phyloP scores from a whole-genome alignment of 2,888 invertebrate species.

The Fragum whitleyi region DNA sequence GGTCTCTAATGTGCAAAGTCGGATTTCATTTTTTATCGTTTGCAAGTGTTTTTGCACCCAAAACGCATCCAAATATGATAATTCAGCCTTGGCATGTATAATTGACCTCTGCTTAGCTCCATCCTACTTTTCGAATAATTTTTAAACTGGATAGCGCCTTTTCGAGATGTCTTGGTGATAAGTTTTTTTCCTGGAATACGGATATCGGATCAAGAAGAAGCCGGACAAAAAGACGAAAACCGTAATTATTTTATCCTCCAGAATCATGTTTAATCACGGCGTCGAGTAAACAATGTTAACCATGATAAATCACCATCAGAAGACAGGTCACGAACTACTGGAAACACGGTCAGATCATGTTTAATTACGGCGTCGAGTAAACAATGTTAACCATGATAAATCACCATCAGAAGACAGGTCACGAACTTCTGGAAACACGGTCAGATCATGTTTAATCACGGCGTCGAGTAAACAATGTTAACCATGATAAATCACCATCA shows the following conservation, averaged over 20 bases:
- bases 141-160: too few species aligned
- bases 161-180: too few species aligned
- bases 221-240: neutral
- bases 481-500: constrained; percentile 8
- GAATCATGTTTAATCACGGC: constrained; percentile 13
- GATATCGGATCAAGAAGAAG: neutral
- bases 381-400: constrained; percentile 24
- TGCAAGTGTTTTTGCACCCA: too few species aligned
- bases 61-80: too few species aligned
- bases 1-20: too few species aligned
- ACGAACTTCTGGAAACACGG: neutral
- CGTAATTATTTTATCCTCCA: constrained; percentile 1
- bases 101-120: too few species aligned
- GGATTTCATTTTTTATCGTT: too few species aligned
- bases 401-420: neutral
- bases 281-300: constrained; percentile 11
- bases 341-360: neutral
- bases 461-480: constrained; percentile 7
- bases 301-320: constrained; percentile 6
- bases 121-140: too few species aligned
- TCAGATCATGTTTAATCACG: neutral
- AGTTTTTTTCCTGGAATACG: too few species aligned
- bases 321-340: neutral
- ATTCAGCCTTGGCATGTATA: too few species aligned
- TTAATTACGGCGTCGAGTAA: neutral